Evolutionary conservation across 1,140 invertebrate genomes (phyloP), one percentile per base, ranked within the genome.

Genomic region (Brachionus plicatilis): DNA sequence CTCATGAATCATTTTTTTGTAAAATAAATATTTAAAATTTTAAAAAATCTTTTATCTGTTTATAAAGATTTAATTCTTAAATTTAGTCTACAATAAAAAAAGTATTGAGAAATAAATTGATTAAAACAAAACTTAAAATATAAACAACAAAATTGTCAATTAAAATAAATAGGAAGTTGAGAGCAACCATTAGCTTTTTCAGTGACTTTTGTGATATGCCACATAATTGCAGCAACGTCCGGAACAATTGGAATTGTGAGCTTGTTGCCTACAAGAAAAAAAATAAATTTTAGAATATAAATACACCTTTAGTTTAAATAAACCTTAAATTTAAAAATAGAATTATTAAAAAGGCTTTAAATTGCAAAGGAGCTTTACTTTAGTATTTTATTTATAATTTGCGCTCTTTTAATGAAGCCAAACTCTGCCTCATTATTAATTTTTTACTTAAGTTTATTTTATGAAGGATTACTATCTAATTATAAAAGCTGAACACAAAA

Each of bases 111-210:
- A 76, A 24, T 76, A 76, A 50, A 76, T 76, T 76, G 50, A 76
- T 76, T 76, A 76, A 50, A 24, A 76, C 72, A 76, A 76, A 76
- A 50, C 72, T 76, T 76, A 76, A 29, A 27, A 76, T 76, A 50
- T 76, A 76, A 76, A 76, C 47, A 76, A 47, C 72, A 76, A 76
- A 76, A 76, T 76, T 76, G 47, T 76, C 72, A 29, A 76, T 76
- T 14, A 76, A 47, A 50, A 76, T 76, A 76, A 76, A 76, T 20
- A 76, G 47, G 14, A 76, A 76, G 47, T 76, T 76, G 4, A 76
- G 9, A 20, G 45, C n/a, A 14, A 76, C 47, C 72, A 76, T 76
- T 29, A 76, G 43, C 5, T 76, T 76, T 76, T 50, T 76, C 20
- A 76, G 9, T n/a, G 72, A 76, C 27, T 50, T 76, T 76, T 76